phyloP scores from a whole-genome alignment of 2,113 vertebrate genomes.

The Ceyx margarethae region DNA sequence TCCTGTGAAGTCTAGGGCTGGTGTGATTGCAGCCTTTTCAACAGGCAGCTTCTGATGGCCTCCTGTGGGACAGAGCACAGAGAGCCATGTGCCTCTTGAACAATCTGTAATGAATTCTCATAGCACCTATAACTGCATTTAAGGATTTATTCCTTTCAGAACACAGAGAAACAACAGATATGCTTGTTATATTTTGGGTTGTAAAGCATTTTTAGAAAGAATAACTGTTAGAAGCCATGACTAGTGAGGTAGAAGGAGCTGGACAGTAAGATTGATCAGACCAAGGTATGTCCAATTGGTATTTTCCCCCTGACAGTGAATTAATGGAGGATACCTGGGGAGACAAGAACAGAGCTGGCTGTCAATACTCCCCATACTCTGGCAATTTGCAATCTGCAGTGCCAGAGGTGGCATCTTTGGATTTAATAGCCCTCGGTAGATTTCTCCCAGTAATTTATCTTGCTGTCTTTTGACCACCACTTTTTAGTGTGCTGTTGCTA shows the following conservation, averaged over 20 bases:
- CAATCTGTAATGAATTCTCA: background rate
- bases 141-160: background rate
- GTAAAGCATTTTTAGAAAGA: background rate
- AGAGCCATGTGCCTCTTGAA: rapidly evolving
- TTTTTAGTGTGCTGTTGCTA: background rate
- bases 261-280: background rate
- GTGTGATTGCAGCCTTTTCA: background rate
- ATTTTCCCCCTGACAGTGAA: background rate
- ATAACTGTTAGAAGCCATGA: background rate
- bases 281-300: background rate
- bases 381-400: background rate
- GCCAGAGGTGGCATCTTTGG: background rate
- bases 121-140: background rate
- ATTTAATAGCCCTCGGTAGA: background rate
- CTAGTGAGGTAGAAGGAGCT: background rate
- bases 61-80: background rate
- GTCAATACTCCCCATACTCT: background rate
- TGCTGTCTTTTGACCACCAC: background rate
- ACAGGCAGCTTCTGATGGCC: background rate
- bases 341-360: background rate
- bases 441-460: background rate
- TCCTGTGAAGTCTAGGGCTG: background rate
- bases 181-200: background rate
- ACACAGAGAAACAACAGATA: background rate
- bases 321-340: background rate